A percentile compares a stretch with the other conserved stretches of the same genome.
Conservation (phyloP, 1,140 invertebrate genomes). For the Holotrichia oblita region DNA sequence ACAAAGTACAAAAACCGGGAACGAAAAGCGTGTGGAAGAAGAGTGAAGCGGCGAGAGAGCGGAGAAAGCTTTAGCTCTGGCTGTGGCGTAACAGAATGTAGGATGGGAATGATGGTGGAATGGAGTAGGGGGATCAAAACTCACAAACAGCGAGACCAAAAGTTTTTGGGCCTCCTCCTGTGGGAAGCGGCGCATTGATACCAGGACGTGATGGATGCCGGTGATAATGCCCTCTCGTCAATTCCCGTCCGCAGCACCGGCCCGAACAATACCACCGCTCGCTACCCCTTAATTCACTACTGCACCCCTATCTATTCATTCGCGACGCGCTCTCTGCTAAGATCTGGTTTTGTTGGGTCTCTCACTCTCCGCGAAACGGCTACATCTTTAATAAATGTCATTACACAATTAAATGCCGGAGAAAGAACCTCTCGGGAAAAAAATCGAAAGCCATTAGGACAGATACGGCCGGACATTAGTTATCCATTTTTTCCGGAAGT, state of each 20-base stretch:
- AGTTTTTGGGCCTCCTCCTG: slow-evolving; percentile 60
- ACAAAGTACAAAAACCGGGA: slow-evolving; percentile 56
- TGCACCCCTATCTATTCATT: slow-evolving; percentile 60
- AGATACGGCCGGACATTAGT: slow-evolving; percentile 27
- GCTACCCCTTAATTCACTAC: slow-evolving; percentile 56
- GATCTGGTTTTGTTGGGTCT: slow-evolving; percentile 46
- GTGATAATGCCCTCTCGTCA: slow-evolving; percentile 63
- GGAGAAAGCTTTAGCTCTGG: not conserved
- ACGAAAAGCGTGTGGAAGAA: slow-evolving; percentile 18
- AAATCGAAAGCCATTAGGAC: slow-evolving; percentile 37
- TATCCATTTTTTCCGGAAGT: slow-evolving; percentile 32
- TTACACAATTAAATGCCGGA: slow-evolving; percentile 38
- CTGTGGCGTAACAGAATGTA: not conserved
- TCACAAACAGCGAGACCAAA: slow-evolving; percentile 52
- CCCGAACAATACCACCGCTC: slow-evolving; percentile 59
- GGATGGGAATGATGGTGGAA: slow-evolving; percentile 10
- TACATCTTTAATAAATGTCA: slow-evolving; percentile 47
- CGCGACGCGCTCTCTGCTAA: slow-evolving; percentile 41
- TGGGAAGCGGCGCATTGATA: slow-evolving; percentile 62
- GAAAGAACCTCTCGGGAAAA: slow-evolving; percentile 15
- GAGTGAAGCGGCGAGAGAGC: slow-evolving; percentile 22
- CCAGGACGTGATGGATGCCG: slow-evolving; percentile 61
- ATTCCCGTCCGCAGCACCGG: slow-evolving; percentile 61
- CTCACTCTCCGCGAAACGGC: slow-evolving; percentile 9
- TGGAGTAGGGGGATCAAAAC: slow-evolving; percentile 51